Evolutionary conservation across 2,888 invertebrate genomes (phyloP).

Genomic region (Vanessa cardui): DNA sequence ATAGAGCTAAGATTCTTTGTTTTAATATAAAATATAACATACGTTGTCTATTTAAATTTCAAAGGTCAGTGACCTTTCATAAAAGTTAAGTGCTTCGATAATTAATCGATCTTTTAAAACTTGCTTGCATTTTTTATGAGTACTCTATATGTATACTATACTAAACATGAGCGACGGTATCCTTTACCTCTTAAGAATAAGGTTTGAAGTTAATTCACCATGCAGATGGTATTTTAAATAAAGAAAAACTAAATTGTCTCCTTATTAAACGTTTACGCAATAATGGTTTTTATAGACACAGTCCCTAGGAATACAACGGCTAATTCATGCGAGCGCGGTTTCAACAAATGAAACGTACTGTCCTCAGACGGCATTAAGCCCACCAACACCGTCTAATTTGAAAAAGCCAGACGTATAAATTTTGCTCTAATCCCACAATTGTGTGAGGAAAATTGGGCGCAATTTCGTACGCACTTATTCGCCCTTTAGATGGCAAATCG

Average conservation of each 20-base stretch:
- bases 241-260: neutral
- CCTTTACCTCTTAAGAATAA: too few species aligned
- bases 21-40: neutral
- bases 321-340: conserved; percentile 56
- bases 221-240: neutral
- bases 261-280: neutral
- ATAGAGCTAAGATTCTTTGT: neutral
- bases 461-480: conserved; percentile 60
- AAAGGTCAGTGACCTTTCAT: neutral
- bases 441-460: conserved; percentile 76
- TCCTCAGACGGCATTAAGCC: conserved; percentile 68
- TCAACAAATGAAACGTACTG: conserved; percentile 59
- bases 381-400: conserved; percentile 69
- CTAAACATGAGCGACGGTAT: too few species aligned
- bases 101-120: neutral
- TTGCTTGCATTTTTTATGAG: neutral
- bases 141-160: too few species aligned
- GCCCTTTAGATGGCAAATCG: conserved; percentile 67
- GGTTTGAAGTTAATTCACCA: too few species aligned
- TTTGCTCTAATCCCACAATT: conserved; percentile 75
- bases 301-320: conserved; percentile 17
- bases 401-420: conserved; percentile 82
- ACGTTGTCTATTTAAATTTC: neutral
- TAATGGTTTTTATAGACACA: conserved; percentile 18
- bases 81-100: neutral